Evolutionary conservation across 1,140 invertebrate species (phyloP).

Genomic region (Drosophila yakuba): DNA sequence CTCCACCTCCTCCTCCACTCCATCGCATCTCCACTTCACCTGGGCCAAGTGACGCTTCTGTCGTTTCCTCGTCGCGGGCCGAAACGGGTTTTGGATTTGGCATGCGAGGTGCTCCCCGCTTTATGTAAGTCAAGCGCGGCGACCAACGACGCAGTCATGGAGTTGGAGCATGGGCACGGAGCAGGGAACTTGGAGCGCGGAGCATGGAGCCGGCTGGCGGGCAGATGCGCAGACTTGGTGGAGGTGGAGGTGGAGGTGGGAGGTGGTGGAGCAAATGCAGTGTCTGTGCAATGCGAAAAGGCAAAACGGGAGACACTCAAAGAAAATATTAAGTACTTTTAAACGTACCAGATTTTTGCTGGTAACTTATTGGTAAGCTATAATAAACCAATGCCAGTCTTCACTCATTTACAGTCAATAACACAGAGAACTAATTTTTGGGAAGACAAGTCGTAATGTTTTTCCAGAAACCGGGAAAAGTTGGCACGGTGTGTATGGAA

Average conservation of each 20-base stretch:
- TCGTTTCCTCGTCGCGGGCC: conserved; percentile 70
- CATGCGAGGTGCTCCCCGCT: conserved; percentile 69
- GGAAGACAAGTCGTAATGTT: background rate
- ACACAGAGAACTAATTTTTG: too few species aligned
- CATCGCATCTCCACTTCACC: conserved; percentile 2
- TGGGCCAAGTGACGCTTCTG: conserved; percentile 58
- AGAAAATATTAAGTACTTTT: background rate
- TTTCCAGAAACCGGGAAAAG: conserved; percentile 26
- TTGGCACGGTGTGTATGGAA: conserved; percentile 55
- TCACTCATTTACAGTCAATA: too few species aligned
- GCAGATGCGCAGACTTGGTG: conserved; percentile 62
- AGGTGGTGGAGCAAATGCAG: conserved; percentile 48
- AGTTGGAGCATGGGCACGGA: conserved; percentile 12
- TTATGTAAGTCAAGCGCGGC: conserved; percentile 78
- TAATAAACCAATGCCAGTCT: too few species aligned
- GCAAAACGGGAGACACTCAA: conserved; percentile 34
- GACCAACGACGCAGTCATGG: conserved; percentile 19
- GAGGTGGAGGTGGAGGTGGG: background rate
- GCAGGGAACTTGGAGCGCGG: conserved; percentile 15
- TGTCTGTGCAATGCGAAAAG: conserved; percentile 65
- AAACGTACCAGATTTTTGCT: background rate
- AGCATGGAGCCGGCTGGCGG: conserved; percentile 44
- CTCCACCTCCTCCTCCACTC: background rate
- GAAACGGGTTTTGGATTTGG: conserved; percentile 64
- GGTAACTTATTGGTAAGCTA: background rate